Evolutionary conservation across 2,113 vertebrate genomes (phyloP), one percentile per base, ranked within the genome.

Genomic region (Echinops telfairi): DNA sequence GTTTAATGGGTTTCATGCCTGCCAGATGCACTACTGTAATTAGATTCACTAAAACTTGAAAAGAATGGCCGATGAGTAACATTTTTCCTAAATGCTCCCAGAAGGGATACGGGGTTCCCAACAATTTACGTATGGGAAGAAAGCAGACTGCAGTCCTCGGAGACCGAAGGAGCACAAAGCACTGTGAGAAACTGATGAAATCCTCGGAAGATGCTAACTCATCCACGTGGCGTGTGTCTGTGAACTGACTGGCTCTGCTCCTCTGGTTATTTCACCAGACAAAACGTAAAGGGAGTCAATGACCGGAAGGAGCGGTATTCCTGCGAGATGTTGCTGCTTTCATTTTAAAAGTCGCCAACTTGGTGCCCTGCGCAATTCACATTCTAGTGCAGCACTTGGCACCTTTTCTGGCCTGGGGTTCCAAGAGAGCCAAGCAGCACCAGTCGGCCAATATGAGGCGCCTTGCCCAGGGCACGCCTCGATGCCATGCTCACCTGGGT

Each of bases 21-120:
- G 81, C 90, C 93, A 92, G 80, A 94, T 89, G 86, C 68, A 91
- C 33, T 6, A 86, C 83, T 92, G 22, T 89, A 95, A 97, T 93
- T 93, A 96, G 71, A 95, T 81, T 93, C 88, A 71, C 81, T 79
- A 90, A 92, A 95, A 95, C 93, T 89, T 93, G 90, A 95, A 95
- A 97, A 96, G 94, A 93, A 94, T 22, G 58, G 78, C 77, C 92
- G 23, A 78, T 66, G 93, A 97, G 83, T 88, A 95, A 92, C 83
- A 94, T 92, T 81, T 76, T 88, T 82, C 43, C 86, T 89, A 89
- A 96, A 87, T 81, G 95, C 78, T 68, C 75, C 81, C 95, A 92
- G 90, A 93, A 94, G 93, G 78, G 93, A 92, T 83, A 62, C 33
- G 81, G 95, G 62, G 77, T 77, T 94, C 86, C 92, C 93, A 89